phyloP scores from a whole-genome alignment of 2,888 invertebrate genomes.

The Drosophila quinaria region DNA sequence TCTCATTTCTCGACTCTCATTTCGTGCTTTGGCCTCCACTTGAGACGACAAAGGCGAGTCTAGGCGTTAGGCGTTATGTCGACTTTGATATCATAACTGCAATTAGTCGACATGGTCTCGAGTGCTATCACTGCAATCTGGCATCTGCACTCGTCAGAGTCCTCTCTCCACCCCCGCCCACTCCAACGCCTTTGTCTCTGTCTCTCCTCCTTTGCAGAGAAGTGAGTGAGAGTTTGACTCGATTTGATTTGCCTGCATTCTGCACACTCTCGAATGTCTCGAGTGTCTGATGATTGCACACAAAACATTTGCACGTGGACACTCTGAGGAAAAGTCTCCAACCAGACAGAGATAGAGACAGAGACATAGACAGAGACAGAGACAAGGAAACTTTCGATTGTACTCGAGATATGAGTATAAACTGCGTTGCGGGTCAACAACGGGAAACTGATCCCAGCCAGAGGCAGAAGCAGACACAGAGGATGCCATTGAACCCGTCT shows the following conservation, averaged over 20 bases:
- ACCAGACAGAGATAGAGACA: background rate
- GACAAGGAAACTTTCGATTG: slow-evolving; percentile 69
- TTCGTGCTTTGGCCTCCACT: slow-evolving; percentile 49
- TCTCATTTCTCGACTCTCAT: slow-evolving; percentile 44
- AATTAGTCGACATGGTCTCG: slow-evolving; percentile 77
- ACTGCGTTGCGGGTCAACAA: slow-evolving; percentile 51
- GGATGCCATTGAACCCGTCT: slow-evolving; percentile 66
- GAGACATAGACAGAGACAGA: slow-evolving; percentile 9
- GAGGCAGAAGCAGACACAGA: slow-evolving; percentile 6
- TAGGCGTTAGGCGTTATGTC: slow-evolving; percentile 61
- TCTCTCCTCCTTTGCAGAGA: slow-evolving; percentile 12
- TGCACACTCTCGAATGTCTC: slow-evolving; percentile 63
- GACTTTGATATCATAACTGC: slow-evolving; percentile 77
- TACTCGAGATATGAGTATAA: slow-evolving; percentile 26
- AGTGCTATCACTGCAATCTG: slow-evolving; percentile 70
- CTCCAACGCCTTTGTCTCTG: background rate
- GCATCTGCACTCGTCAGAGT: slow-evolving; percentile 53
- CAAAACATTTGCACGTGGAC: slow-evolving; percentile 48
- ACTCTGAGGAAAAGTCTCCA: slow-evolving; percentile 33
- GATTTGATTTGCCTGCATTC: slow-evolving; percentile 65
- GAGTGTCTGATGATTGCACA: slow-evolving; percentile 73
- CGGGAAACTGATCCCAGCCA: slow-evolving; percentile 35
- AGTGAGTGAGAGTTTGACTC: slow-evolving; percentile 69
- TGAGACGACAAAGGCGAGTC: slow-evolving; percentile 39
- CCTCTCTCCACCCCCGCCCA: slow-evolving; percentile 9